Evolutionary conservation across 2,113 vertebrate genomes (phyloP).

Genomic region (Bubo blakistoni): DNA sequence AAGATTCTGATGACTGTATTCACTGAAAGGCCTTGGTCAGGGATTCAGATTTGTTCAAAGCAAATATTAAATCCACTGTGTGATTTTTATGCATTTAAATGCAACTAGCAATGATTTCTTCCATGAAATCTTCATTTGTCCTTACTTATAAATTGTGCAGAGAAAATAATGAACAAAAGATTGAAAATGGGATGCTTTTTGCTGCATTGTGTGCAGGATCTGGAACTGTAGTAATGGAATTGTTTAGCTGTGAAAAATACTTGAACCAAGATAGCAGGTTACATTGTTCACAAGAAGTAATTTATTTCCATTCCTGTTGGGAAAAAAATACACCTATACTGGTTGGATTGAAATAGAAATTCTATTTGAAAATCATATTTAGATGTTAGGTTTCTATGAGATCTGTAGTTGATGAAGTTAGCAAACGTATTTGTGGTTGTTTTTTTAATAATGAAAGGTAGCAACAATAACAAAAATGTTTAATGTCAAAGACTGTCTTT

Average conservation of each 20-base stretch:
- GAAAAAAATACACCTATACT: background rate
- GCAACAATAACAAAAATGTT: background rate
- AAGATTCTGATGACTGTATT: background rate
- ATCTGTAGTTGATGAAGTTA: background rate
- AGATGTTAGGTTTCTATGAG: background rate
- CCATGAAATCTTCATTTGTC: background rate
- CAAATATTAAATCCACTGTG: background rate
- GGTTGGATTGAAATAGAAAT: background rate
- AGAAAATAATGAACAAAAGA: background rate
- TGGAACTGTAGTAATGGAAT: background rate
- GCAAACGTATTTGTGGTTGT: background rate
- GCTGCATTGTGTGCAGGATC: constrained; percentile 11
- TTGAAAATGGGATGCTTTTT: background rate
- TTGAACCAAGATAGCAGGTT: background rate
- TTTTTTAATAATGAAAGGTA: background rate
- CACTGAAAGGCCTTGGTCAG: background rate
- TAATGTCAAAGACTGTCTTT: background rate
- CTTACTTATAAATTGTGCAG: background rate
- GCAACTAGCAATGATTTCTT: background rate
- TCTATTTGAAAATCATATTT: background rate
- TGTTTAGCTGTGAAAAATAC: background rate
- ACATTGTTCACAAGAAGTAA: background rate
- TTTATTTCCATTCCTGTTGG: background rate
- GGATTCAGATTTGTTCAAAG: background rate
- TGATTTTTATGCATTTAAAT: background rate